Evolutionary conservation across 2,797 vertebrate species (phyloP).

Genomic region (Triplophysa bombifrons): DNA sequence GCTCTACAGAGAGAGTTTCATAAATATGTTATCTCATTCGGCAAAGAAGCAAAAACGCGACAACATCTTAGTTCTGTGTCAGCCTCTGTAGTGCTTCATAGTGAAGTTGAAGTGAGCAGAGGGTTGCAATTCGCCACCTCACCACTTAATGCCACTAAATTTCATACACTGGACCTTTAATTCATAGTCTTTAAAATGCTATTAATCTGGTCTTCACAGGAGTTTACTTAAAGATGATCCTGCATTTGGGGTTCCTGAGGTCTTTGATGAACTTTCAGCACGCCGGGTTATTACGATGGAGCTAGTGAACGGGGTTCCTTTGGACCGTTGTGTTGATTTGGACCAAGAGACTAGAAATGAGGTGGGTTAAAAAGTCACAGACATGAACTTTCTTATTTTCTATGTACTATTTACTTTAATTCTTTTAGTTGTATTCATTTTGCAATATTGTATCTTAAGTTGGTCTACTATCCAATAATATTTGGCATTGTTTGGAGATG

Average conservation of each 20-base stretch:
- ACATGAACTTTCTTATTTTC: background rate
- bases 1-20: too few relatives aligned
- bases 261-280: slow-evolving; percentile 80
- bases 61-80: too few relatives aligned
- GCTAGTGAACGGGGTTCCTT: slow-evolving; percentile 82
- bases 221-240: slow-evolving; percentile 76
- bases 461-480: background rate
- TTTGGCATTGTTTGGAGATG: background rate
- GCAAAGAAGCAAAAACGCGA: too few relatives aligned
- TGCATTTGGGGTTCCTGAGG: slow-evolving; percentile 82
- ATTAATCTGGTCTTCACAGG: slow-evolving; percentile 63
- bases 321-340: slow-evolving; percentile 83
- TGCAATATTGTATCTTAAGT: background rate
- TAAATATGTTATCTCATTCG: too few relatives aligned
- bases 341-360: slow-evolving; percentile 83
- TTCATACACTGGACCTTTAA: too few relatives aligned
- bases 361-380: slow-evolving; percentile 61
- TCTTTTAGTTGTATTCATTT: too few relatives aligned
- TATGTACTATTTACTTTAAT: background rate
- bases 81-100: too few relatives aligned
- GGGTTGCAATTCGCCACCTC: too few relatives aligned
- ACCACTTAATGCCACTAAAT: too few relatives aligned
- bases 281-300: slow-evolving; percentile 84
- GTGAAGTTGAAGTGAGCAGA: too few relatives aligned
- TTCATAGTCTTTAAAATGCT: too few relatives aligned